Base-by-base conservation (phyloP, 2,113 vertebrate species). In the Stercorarius parasiticus region DNA sequence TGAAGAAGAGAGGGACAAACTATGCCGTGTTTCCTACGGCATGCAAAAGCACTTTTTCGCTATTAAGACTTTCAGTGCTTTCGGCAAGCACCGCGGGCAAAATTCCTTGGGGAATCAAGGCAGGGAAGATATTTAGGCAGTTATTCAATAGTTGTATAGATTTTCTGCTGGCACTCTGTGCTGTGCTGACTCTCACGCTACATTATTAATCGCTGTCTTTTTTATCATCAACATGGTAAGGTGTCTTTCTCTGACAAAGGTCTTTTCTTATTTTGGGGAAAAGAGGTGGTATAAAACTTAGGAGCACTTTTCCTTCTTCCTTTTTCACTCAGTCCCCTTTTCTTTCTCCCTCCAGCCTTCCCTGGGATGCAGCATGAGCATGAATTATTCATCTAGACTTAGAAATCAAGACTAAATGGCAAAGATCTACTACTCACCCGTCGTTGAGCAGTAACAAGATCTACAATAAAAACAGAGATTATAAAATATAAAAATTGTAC, bases 391-490 rank as follows among this genome's bases (percentile, higher is more conserved):
- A 96, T 88, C 58, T 77, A 42, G 76, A 43, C 36, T 88, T 66
- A 69, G 58, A 91, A 90, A 88, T 87, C 53, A 90, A 61, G 78
- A 85, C 56, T 82, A 95, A 94, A 93, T 69, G 13, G 85, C 58
- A 91, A 93, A 91, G 67, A 77, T 90, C 53, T 88, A 40, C 42
- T 91, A 96, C 96, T 97, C 67, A 96, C 96, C 96, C 42, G 38
- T 65, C 4, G 79, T 42, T 83, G 73, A 90, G 93, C 96, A 92
- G 70, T 59, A 88, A 36, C 95, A 58, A 85, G 71, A 77, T 77
- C 96, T 97, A 76, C 36, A 96, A 96, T 43, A 93, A 87, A 94
- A 96, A 56, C 10, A 95, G 73, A 96, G 34, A 91, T 95, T 70
- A 78, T 43, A 82, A 86, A 93, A 82, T 64, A 52, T 47, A 76